A percentile compares a stretch with the other conserved stretches of the same genome.
phyloP scores from a whole-genome alignment of 2,113 vertebrate genomes.

The Electrona antarctica region DNA sequence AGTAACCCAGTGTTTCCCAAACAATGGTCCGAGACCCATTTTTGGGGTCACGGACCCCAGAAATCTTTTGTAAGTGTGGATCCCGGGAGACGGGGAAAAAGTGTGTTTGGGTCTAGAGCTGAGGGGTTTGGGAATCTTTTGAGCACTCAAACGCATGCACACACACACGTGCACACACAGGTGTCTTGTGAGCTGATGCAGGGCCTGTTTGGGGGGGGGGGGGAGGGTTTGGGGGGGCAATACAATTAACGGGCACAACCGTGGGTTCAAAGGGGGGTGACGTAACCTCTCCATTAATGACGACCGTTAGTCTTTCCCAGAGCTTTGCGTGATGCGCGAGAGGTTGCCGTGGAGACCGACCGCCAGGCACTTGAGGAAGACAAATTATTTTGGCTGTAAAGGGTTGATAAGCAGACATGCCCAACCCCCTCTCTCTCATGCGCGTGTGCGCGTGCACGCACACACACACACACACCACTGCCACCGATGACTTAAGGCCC shows the following conservation, averaged over 20 bases:
- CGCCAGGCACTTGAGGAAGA: slow-evolving; percentile 24
- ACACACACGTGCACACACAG: not conserved
- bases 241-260: not conserved
- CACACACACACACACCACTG: no score
- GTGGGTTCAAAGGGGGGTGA: slow-evolving; percentile 27
- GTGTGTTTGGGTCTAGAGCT: no score
- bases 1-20: no score
- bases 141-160: not conserved
- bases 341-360: slow-evolving; percentile 25
- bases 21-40: no score
- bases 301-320: slow-evolving; percentile 9
- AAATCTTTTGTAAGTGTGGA: no score
- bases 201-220: not conserved
- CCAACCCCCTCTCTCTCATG: not conserved
- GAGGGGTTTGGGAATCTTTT: no score
- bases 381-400: slow-evolving; percentile 19
- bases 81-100: no score
- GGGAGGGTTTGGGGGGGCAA: not conserved
- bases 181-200: not conserved
- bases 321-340: not conserved
- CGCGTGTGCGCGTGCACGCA: not conserved
- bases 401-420: slow-evolving; percentile 13
- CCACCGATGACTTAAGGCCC: not conserved
- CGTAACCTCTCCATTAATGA: slow-evolving; percentile 24
- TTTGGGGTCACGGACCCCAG: no score